Percentiles rank a stretch among this genome's conserved stretches.
phyloP scores from a whole-genome alignment of 2,113 vertebrate genomes.

The Ptilonorhynchus violaceus region DNA sequence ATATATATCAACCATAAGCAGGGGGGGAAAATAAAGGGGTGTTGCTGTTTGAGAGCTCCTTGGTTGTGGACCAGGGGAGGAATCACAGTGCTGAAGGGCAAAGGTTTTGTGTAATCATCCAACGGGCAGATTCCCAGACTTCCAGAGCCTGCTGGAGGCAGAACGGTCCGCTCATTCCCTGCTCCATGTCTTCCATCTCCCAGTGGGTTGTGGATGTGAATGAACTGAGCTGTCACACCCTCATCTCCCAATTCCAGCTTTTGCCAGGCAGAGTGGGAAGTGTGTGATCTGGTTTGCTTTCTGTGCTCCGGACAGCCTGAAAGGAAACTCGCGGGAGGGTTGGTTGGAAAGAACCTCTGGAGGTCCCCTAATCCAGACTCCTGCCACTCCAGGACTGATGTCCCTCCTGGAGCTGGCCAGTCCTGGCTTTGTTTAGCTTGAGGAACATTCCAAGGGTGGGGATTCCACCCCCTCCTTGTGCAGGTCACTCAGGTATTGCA shows the following conservation, averaged over 20 bases:
- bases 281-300: neutral
- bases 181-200: neutral
- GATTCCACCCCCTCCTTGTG: neutral
- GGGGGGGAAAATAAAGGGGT: fast-evolving
- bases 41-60: neutral
- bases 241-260: neutral
- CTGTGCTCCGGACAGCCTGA: neutral
- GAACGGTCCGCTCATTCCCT: neutral
- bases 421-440: neutral
- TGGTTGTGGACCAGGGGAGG: neutral
- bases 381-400: neutral
- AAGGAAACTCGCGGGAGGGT: neutral
- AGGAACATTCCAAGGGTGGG: neutral
- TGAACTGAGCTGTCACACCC: fast-evolving
- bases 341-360: neutral
- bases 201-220: fast-evolving
- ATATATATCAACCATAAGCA: neutral
- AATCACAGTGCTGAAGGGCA: neutral
- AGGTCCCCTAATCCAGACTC: neutral
- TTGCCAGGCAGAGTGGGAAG: neutral
- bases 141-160: neutral
- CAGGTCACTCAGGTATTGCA: neutral
- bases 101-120: neutral
- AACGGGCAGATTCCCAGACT: neutral
- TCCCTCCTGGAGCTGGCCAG: neutral